A percentile compares a stretch with the other conserved stretches of the same genome.
Conservation (phyloP, 1,140 invertebrate species). For the Oncopodura yosiiana region DNA sequence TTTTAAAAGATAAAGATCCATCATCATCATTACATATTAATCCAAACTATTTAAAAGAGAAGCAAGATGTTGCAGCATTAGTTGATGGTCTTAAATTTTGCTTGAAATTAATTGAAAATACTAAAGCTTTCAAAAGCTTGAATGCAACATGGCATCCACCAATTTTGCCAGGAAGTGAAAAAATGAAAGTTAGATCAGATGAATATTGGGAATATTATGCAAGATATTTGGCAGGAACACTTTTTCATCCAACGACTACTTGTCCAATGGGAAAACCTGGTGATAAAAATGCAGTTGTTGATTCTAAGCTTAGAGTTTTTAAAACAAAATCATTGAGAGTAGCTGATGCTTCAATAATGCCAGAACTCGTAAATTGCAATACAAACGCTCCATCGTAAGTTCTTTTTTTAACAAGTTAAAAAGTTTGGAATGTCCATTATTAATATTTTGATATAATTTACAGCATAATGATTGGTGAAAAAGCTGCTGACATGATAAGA, state of each 20-base stretch:
- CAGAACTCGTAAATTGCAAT: conserved; percentile 20
- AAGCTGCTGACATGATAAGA: conserved; percentile 68
- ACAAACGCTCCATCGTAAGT: no score
- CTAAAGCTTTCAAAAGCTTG: conserved; percentile 25
- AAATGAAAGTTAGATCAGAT: conserved; percentile 29
- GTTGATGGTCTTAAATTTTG: conserved; percentile 18
- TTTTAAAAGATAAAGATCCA: conserved; percentile 5
- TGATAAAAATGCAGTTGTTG: conserved; percentile 40
- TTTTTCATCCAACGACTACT: conserved; percentile 41
- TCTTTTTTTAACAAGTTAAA: background rate
- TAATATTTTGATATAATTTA: conserved; percentile 35
- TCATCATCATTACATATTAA: conserved; percentile 1
- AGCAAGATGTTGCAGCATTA: background rate
- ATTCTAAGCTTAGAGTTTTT: conserved; percentile 39
- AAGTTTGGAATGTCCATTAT: background rate
- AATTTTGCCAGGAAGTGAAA: conserved; percentile 36
- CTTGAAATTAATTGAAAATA: conserved; percentile 26
- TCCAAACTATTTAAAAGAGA: conserved; percentile 14
- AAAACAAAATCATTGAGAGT: conserved; percentile 39
- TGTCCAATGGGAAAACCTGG: conserved; percentile 40
- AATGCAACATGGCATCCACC: conserved; percentile 11
- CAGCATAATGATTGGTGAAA: conserved; percentile 75
- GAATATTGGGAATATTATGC: conserved; percentile 38
- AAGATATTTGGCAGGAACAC: conserved; percentile 32
- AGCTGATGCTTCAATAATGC: conserved; percentile 38